These are phyloP conservation scores for Loris lydekkerianus DNA, from an alignment of 2,797 vertebrate genomes.

Conservation along the genomic window DNA sequence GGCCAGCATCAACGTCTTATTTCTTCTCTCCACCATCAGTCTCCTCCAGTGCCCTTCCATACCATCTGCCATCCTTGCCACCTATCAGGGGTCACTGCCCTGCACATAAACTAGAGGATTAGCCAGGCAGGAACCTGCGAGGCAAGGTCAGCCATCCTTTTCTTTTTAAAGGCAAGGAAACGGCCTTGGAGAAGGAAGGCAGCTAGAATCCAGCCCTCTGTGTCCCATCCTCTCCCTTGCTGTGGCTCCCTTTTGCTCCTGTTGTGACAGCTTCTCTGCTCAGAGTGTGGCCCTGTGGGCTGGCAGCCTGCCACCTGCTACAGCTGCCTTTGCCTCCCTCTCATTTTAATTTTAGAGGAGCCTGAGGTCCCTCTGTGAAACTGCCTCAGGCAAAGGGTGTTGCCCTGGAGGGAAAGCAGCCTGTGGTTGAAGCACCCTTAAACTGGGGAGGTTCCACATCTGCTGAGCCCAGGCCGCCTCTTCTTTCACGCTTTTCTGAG, in stretches of 20 bases:
- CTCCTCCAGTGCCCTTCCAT: background rate
- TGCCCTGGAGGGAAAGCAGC: accelerated
- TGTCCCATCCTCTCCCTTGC: background rate
- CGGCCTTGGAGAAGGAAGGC: background rate
- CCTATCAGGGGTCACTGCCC: background rate
- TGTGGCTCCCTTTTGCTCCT: background rate
- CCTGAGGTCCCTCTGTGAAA: background rate
- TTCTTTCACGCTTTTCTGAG: background rate
- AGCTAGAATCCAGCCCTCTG: background rate
- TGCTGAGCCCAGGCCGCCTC: background rate
- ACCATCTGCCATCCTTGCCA: background rate
- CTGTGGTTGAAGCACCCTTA: background rate
- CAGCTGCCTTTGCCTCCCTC: background rate
- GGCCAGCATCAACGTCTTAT: background rate
- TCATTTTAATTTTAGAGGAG: background rate
- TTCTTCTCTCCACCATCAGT: background rate
- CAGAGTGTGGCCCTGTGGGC: background rate
- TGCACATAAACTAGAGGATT: background rate
- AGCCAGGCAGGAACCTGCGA: background rate
- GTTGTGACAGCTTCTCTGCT: background rate
- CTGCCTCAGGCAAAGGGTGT: background rate
- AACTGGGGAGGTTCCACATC: background rate
- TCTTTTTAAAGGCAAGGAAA: background rate
- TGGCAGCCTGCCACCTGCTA: background rate
- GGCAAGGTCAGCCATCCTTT: background rate